These are phyloP conservation scores for Cactoblastis cactorum DNA, from an alignment of 2,888 invertebrate genomes.

Conservation along the genomic window DNA sequence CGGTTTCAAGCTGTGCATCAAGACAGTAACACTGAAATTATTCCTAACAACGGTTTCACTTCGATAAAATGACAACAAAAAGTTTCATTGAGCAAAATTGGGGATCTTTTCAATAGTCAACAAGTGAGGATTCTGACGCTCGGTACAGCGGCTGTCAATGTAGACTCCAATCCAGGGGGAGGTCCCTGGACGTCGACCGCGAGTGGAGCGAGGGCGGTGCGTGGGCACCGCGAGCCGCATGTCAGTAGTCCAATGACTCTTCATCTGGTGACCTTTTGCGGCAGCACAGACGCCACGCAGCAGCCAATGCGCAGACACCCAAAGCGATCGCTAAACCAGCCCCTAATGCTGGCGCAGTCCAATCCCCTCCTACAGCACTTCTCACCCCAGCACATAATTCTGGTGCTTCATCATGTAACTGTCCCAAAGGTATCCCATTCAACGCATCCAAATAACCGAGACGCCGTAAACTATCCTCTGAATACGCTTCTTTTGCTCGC, in stretches of 20 bases:
- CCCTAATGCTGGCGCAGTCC: slow-evolving; percentile 82
- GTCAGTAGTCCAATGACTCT: slow-evolving; percentile 82
- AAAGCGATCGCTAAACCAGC: slow-evolving; percentile 79
- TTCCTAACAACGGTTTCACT: not conserved
- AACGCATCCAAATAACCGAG: slow-evolving; percentile 76
- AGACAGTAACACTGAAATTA: slow-evolving; percentile 3
- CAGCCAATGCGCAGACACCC: slow-evolving; percentile 76
- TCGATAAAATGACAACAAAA: not conserved
- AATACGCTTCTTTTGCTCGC: slow-evolving; percentile 74
- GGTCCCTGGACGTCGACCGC: slow-evolving; percentile 63
- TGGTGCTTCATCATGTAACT: slow-evolving; percentile 86
- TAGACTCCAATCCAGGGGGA: slow-evolving; percentile 72
- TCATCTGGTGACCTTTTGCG: slow-evolving; percentile 80
- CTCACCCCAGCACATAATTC: slow-evolving; percentile 83
- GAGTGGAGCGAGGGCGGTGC: slow-evolving; percentile 70
- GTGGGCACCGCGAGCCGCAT: slow-evolving; percentile 74
- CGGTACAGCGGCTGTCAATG: slow-evolving; percentile 76
- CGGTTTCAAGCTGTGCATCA: slow-evolving; percentile 11
- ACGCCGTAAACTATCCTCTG: slow-evolving; percentile 80
- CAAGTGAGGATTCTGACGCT: slow-evolving; percentile 58
- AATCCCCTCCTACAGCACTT: slow-evolving; percentile 72
- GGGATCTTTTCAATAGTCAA: slow-evolving; percentile 40
- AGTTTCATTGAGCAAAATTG: not conserved
- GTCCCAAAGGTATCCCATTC: slow-evolving; percentile 62
- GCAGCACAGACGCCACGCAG: slow-evolving; percentile 81